Evolutionary conservation across 2,797 vertebrate genomes (phyloP).

Genomic region (Sebastes flavidus): DNA sequence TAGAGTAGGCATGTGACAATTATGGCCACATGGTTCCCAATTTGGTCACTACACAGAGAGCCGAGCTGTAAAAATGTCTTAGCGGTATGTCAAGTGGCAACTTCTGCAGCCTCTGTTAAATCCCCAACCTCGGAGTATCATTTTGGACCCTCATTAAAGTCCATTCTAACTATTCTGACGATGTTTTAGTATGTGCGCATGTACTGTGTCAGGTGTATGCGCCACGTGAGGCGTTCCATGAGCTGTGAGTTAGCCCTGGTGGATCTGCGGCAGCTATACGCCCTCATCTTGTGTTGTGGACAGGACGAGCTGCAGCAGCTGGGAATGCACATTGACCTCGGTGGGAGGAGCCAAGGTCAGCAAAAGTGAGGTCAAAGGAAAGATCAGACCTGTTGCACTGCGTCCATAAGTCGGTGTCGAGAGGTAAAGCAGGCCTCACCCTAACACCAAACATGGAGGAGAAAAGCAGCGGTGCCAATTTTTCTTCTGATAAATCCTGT

Average conservation of each 20-base stretch:
- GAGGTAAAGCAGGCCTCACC: neutral
- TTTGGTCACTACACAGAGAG: conserved; percentile 34
- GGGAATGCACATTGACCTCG: conserved; percentile 75
- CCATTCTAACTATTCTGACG: conserved; percentile 4
- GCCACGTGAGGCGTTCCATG: conserved; percentile 41
- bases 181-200: conserved; percentile 14
- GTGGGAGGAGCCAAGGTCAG: conserved; percentile 60
- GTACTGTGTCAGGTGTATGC: conserved; percentile 57
- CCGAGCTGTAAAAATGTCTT: conserved; percentile 45
- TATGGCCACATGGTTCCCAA: conserved; percentile 37
- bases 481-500: neutral
- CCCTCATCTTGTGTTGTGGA: conserved; percentile 46
- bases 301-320: conserved; percentile 74
- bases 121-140: neutral
- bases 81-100: conserved; percentile 23
- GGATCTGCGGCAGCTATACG: conserved; percentile 11
- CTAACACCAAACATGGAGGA: neutral
- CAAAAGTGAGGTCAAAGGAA: conserved; percentile 48
- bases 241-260: conserved; percentile 10
- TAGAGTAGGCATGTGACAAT: conserved; percentile 32
- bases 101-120: conserved; percentile 24
- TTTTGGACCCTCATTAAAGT: neutral
- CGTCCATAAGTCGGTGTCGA: neutral
- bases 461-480: neutral
- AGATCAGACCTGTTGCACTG: conserved; percentile 19